Percentiles rank a stretch among this genome's conserved stretches.
These are phyloP conservation scores for Pinctada fucata DNA, from an alignment of 2,888 invertebrate genomes.

Conservation along the genomic window DNA sequence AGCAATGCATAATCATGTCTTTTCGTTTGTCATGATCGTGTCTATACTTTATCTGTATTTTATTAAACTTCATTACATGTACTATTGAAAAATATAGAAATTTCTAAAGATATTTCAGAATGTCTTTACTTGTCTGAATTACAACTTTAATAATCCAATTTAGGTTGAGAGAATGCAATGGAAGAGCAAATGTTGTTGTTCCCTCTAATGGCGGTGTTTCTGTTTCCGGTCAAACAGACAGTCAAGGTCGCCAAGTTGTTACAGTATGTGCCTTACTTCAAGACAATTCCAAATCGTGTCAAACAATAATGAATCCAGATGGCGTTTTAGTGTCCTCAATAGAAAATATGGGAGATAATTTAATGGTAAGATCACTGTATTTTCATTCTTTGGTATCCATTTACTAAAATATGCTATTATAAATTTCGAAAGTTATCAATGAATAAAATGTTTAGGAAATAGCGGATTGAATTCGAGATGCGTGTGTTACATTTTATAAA, in stretches of 20 bases:
- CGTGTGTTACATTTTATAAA: no score
- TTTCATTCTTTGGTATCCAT: no score
- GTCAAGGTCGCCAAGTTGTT: constrained; percentile 10
- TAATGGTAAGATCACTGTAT: constrained; percentile 4
- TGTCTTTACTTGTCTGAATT: no score
- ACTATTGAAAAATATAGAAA: no score
- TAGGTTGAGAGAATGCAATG: constrained; percentile 30
- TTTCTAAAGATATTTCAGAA: no score
- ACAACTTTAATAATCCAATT: no score
- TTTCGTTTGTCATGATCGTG: no score
- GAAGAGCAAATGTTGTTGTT: constrained; percentile 21
- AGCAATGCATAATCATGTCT: no score
- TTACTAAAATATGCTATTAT: neutral
- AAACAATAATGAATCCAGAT: constrained; percentile 35
- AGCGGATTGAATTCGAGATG: no score
- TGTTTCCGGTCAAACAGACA: constrained; percentile 14
- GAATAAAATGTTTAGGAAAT: no score
- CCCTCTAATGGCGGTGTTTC: constrained; percentile 31
- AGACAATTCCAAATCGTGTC: constrained; percentile 25
- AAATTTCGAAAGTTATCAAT: neutral
- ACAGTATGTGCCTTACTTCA: constrained; percentile 25
- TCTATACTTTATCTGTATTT: no score
- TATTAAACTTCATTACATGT: no score
- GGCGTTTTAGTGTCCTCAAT: constrained; percentile 29
- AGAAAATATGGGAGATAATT: constrained; percentile 27